phyloP scores from a whole-genome alignment of 2,113 vertebrate genomes.

The Sorex fumeus region DNA sequence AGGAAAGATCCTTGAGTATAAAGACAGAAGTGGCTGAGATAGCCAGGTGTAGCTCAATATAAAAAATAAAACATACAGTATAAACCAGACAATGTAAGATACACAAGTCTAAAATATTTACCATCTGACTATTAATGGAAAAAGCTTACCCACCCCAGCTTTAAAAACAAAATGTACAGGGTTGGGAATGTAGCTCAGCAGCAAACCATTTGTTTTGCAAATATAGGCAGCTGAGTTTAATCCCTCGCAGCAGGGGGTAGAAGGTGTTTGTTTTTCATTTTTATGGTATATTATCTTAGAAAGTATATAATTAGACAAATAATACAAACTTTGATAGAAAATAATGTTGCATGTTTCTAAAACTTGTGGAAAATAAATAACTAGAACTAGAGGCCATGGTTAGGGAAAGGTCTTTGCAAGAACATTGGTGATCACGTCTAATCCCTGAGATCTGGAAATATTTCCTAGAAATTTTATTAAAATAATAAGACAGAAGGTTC shows the following conservation, averaged over 20 bases:
- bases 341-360: neutral
- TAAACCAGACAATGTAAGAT: neutral
- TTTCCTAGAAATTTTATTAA: neutral
- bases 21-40: too few species aligned
- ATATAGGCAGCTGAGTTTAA: too few species aligned
- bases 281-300: neutral
- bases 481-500: neutral
- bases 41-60: too few species aligned
- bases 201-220: too few species aligned
- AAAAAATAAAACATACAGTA: too few species aligned
- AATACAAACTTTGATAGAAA: constrained; percentile 8
- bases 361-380: neutral
- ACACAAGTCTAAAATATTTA: neutral
- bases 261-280: too few species aligned
- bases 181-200: neutral
- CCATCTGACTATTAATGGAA: neutral
- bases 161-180: neutral
- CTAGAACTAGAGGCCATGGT: neutral
- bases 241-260: too few species aligned
- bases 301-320: constrained; percentile 9
- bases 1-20: too few species aligned
- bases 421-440: neutral
- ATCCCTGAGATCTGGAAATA: neutral
- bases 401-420: neutral
- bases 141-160: neutral